phyloP scores from a whole-genome alignment of 1,140 invertebrate genomes.

The Triops longicaudatus region DNA sequence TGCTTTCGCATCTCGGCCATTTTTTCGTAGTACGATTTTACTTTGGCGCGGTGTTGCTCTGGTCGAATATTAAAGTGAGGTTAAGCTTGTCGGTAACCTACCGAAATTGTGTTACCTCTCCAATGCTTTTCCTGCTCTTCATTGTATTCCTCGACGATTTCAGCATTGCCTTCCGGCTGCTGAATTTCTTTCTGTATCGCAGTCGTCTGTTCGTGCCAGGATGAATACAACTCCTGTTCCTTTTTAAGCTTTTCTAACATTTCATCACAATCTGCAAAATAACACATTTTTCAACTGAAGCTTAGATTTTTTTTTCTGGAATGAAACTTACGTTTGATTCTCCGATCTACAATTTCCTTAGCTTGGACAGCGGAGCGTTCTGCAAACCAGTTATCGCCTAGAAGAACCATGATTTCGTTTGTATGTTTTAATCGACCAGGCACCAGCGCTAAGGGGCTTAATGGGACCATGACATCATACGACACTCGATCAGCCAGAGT shows the following conservation, averaged over 20 bases:
- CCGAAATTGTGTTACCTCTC: conserved; percentile 43
- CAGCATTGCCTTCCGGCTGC: conserved; percentile 37
- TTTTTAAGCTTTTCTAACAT: conserved; percentile 42
- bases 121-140: conserved; percentile 47
- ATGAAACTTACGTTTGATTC: conserved; percentile 48
- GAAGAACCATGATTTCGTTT: conserved; percentile 57
- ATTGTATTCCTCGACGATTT: conserved; percentile 48
- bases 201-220: conserved; percentile 39
- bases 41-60: conserved; percentile 45
- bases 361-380: conserved; percentile 58
- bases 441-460: conserved; percentile 56
- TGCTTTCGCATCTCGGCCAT: conserved; percentile 37
- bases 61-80: conserved; percentile 29
- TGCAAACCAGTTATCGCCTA: conserved; percentile 63
- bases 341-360: conserved; percentile 49
- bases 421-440: conserved; percentile 59
- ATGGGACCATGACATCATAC: conserved; percentile 50
- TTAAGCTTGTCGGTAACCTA: conserved; percentile 26
- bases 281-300: no score
- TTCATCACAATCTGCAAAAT: conserved; percentile 41
- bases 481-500: conserved; percentile 38
- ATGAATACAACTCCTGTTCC: conserved; percentile 43
- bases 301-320: no score
- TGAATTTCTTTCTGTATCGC: conserved; percentile 38
- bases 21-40: conserved; percentile 43